Conservation (phyloP, 35 echinoderm and acorn worm genomes). For the Apostichopus parvimensis region DNA sequence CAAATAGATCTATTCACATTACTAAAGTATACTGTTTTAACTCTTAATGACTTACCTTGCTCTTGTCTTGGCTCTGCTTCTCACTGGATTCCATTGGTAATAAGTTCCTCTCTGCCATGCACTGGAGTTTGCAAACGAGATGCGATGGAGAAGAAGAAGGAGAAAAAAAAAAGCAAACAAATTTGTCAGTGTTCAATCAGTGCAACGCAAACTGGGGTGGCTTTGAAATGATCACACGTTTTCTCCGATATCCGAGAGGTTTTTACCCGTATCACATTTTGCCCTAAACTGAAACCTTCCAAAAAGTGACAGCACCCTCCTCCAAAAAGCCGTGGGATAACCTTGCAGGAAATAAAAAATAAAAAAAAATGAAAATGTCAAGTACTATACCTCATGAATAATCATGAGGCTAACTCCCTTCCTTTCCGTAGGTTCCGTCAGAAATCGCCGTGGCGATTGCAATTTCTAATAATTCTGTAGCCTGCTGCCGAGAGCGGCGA, state of each 20-base stretch:
- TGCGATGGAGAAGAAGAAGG: not conserved
- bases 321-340: slow-evolving; percentile 30
- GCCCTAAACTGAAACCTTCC: slow-evolving; percentile 26
- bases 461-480: slow-evolving; percentile 37
- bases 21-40: no score
- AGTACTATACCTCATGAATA: slow-evolving; percentile 30
- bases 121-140: not conserved
- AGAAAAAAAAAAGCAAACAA: not conserved
- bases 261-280: slow-evolving; percentile 14
- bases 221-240: not conserved
- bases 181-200: not conserved
- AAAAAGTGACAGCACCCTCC: slow-evolving; percentile 28
- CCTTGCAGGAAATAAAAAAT: not conserved
- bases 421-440: not conserved
- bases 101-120: not conserved
- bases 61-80: not conserved
- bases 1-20: no score
- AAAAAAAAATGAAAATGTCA: slow-evolving; percentile 7
- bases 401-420: slow-evolving; percentile 8
- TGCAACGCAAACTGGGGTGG: not conserved
- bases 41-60: not conserved
- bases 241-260: not conserved
- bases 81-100: not conserved
- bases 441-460: slow-evolving; percentile 16
- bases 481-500: not conserved